Conservation (phyloP, 1,140 invertebrate species). For the Euwallacea fornicatus region DNA sequence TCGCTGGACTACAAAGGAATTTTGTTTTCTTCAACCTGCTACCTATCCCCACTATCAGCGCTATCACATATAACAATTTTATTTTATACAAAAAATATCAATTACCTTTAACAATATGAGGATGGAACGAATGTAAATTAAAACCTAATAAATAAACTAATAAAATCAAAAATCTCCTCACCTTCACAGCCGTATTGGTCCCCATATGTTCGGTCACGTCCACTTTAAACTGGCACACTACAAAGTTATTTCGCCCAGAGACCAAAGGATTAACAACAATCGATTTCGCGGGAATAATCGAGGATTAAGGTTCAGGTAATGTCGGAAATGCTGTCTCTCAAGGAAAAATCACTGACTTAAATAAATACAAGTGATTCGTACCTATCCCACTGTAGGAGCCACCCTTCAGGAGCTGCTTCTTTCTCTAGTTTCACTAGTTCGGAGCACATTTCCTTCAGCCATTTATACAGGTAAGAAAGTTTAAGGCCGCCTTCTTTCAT, state of each 20-base stretch:
- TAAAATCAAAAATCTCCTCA: constrained; percentile 15
- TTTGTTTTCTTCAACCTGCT: too few species aligned
- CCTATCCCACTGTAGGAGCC: constrained; percentile 76
- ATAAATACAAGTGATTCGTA: constrained; percentile 53
- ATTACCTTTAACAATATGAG: too few species aligned
- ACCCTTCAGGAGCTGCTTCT: constrained; percentile 67
- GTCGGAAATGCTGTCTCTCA: neutral
- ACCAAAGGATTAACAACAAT: too few species aligned
- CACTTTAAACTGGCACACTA: constrained; percentile 9
- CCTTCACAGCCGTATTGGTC: constrained; percentile 32
- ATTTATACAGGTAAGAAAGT: constrained; percentile 61
- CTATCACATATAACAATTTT: too few species aligned
- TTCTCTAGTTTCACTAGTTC: constrained; percentile 64
- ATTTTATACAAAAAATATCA: too few species aligned
- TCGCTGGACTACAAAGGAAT: too few species aligned
- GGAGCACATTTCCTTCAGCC: constrained; percentile 61
- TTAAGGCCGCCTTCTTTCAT: constrained; percentile 64
- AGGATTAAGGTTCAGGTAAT: neutral
- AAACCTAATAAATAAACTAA: constrained; percentile 7
- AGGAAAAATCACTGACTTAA: constrained; percentile 1
- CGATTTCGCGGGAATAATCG: too few species aligned
- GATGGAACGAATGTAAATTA: neutral
- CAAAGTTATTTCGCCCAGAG: constrained; percentile 4
- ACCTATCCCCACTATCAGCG: too few species aligned
- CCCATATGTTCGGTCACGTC: neutral